Evolutionary conservation across 1,140 invertebrate species (phyloP), one percentile per base, ranked within the genome.

Genomic region (Hyposmocoma kahamanoa): DNA sequence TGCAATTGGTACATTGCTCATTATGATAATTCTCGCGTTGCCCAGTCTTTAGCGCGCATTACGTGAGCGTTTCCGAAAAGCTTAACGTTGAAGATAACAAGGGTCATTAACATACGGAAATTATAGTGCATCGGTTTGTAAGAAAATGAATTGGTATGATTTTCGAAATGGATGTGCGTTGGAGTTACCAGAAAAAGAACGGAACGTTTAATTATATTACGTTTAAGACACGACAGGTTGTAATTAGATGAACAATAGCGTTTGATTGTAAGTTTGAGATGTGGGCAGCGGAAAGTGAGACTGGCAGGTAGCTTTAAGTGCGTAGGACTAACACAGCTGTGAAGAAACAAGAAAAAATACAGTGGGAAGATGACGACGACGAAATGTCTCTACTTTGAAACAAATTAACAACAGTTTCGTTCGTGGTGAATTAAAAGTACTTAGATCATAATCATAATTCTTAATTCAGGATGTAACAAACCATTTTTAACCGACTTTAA

Each of bases 1-100:
- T 77, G 73, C 71, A 73, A 79, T 78, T 72, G 68, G 64, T 70
- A n/a, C 67, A 71, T 67, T 71, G 55, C 75, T 83, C 62, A 79
- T 83, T 73, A 79, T 69, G 60, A 55, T 72, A 69, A 69, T 72
- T 60, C 59, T 50, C 24, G 56, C 50, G 49, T 51, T 50, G 57
- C 53, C 53, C 61, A 47, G 1, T 3, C 15, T 41, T 39, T 56
- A 42, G 53, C 42, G 41, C 46, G 53, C 10, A 45, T 55, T 42
- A 60, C 51, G 48, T 50, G 47, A 54, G 47, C 42, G 38, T 55
- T 47, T 53, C 55, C 46, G 30, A 41, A 57, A 62, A 30, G 48
- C 52, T 60, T 58, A 32, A 48, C 20, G 44, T 59, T 57, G 26
- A 47, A 61, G 51, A 61, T 65, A 65, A 60, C 58, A 32, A 61